Base-by-base conservation (phyloP, 35 echinoderm and acorn worm species). In the Apostichopus californicus region DNA sequence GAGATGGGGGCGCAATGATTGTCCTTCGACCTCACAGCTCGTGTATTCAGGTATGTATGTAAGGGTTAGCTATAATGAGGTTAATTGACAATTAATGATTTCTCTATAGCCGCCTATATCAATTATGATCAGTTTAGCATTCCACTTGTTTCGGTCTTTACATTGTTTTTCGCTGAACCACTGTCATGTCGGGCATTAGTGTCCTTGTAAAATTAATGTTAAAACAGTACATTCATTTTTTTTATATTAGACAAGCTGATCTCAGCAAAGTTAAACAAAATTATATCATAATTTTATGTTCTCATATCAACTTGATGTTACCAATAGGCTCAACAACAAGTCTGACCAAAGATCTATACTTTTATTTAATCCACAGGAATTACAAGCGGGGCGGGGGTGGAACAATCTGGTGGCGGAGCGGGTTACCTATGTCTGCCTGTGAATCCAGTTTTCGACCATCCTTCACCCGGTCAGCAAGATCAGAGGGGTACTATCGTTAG, bases 1-100 rank as follows among this genome's bases (percentile, higher is more conserved):
- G 13, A 88, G 57, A 72, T 88, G 86, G 86, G 86, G 86, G 14
- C 59, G 86, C 17, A 72, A 72, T 10, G 86, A 88, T 24, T 88
- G 86, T 72, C 86, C 86, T 26, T 88, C 86, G 59, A 88, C 86
- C 55, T 88, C 86, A 8, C 15, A 9, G 58, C 59, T 68, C 1
- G 86, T 88, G 13, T 88, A 88, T 68, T 88, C 86, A 24, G 86
- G 80, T 83, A 83, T 10, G 12, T 52, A 77, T 8, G 7, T 17
- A 77, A 13, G 25, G 25, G 18, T 77, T 77, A 77, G 7, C 25
- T 4, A 14, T 4, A 14, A 72, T 12, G n/a, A 72, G 2, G 12
- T 12, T 72, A 20, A 72, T 46, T 20, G 68, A 14, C 12, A 72
- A 72, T 20, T 72, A 72, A 72, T 20, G 2, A 14, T 12, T 20